phyloP scores from a whole-genome alignment of 1,140 invertebrate genomes.

The Xylocopa sonorina region DNA sequence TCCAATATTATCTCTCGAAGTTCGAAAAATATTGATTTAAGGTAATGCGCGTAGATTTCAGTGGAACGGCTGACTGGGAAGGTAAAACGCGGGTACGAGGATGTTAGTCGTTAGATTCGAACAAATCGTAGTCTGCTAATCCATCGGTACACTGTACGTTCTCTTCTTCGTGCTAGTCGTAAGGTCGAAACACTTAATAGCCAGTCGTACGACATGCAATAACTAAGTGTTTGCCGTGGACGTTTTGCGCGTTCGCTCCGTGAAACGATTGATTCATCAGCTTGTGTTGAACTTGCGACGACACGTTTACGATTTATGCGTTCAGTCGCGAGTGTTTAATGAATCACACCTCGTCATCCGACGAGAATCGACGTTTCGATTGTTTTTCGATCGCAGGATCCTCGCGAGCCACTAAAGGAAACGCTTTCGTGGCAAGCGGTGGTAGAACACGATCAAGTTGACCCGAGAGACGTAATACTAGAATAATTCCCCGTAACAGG shows the following conservation, averaged over 20 bases:
- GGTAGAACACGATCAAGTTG: background rate
- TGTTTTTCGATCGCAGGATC: background rate
- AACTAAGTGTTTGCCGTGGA: background rate
- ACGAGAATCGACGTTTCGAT: background rate
- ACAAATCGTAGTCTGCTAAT: conserved; percentile 65
- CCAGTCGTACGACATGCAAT: conserved; percentile 31
- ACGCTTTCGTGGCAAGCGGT: background rate
- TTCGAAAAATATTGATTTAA: background rate
- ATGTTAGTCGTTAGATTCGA: conserved; percentile 61
- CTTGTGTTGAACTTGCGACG: background rate
- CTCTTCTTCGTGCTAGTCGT: conserved; percentile 58
- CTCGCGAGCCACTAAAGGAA: background rate
- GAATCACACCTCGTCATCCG: background rate
- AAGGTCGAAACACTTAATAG: conserved; percentile 70
- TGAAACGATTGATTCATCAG: conserved; percentile 23
- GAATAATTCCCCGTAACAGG: conserved; percentile 50
- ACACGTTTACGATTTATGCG: background rate
- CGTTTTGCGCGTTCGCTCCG: conserved; percentile 1
- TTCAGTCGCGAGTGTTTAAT: too few relatives aligned
- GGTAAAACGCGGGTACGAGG: conserved; percentile 56
- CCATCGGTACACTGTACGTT: conserved; percentile 46
- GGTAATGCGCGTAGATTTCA: background rate
- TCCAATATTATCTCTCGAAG: background rate
- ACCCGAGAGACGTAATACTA: conserved; percentile 5
- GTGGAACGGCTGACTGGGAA: conserved; percentile 9